These are phyloP conservation scores for Heliopora coerulea DNA, from an alignment of 92 coral and sea anemone species.

Conservation along the genomic window DNA sequence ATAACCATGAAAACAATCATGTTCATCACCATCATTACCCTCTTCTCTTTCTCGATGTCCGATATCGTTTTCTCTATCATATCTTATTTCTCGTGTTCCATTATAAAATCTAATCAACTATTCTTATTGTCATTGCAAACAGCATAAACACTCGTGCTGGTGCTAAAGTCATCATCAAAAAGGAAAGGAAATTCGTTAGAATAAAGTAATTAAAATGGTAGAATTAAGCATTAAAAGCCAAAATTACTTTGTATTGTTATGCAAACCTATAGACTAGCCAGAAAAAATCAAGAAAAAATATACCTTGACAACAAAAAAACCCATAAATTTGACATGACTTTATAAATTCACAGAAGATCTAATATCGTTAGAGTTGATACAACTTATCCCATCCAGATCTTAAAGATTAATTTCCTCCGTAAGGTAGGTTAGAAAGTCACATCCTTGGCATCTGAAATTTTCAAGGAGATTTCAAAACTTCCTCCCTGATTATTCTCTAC, in stretches of 20 bases:
- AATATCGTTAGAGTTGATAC: neutral
- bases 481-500: too few relatives aligned
- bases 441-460: too few relatives aligned
- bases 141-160: constrained; percentile 5
- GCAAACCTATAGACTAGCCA: too few relatives aligned
- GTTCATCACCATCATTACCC: too few relatives aligned
- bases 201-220: constrained; percentile 12
- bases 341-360: neutral
- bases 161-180: constrained; percentile 19
- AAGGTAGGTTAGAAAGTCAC: too few relatives aligned
- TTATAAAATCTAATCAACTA: neutral
- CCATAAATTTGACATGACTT: neutral
- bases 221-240: neutral
- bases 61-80: too few relatives aligned
- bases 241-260: neutral
- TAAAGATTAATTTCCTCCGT: too few relatives aligned
- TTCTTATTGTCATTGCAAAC: neutral
- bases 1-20: too few relatives aligned
- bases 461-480: too few relatives aligned
- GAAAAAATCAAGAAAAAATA: too few relatives aligned
- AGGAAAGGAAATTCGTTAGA: neutral
- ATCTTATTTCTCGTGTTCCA: too few relatives aligned
- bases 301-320: neutral
- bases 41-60: too few relatives aligned
- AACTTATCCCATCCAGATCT: neutral